Base-by-base conservation (phyloP, 2,113 vertebrate species). In the Machaerirhynchus nigripectus region DNA sequence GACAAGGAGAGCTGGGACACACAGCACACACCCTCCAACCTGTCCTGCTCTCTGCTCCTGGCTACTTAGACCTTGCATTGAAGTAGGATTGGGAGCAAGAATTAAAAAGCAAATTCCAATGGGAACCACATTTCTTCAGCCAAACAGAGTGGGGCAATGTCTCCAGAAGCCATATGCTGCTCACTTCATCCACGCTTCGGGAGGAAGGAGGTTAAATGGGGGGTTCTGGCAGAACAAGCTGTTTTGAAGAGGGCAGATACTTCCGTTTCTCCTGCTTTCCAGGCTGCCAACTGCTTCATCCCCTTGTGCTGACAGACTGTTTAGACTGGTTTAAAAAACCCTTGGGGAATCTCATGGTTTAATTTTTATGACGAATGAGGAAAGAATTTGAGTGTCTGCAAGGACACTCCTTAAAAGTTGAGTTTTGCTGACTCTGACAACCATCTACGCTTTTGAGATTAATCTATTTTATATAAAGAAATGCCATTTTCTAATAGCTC, bases 181-280 rank as follows among this genome's bases (percentile, higher is more conserved):
- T 46, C 79, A 90, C 79, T 71, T 86, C 76, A 85, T 22, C 68
- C 61, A 7, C 1, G 47, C 30, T 35, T 20, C 10, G 30, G 50
- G 52, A 92, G 35, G 88, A 93, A 77, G 81, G 52, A 86, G 79
- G 76, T 86, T 83, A 79, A 93, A 77, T 39, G 42, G 64, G 65
- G 70, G 49, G 15, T 37, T 80, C 83, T 90, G 85, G 46, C 90
- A 85, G 85, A 76, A 90, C 82, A 88, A 86, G 59, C 24, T 94
- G 82, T 56, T 92, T 90, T n/a, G 4, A 56, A 69, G 53, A 88
- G 71, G 75, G 67, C 31, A 93, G 67, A 86, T 40, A 69, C 31
- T 83, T 80, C 53, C 3, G 0, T 73, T 88, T 84, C 68, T 80
- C 23, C 80, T 57, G 0, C 50, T 77, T 80, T 86, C 68, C 73